These are phyloP conservation scores for Strigamia crassipes DNA, from an alignment of 2,888 invertebrate genomes.

Conservation along the genomic window DNA sequence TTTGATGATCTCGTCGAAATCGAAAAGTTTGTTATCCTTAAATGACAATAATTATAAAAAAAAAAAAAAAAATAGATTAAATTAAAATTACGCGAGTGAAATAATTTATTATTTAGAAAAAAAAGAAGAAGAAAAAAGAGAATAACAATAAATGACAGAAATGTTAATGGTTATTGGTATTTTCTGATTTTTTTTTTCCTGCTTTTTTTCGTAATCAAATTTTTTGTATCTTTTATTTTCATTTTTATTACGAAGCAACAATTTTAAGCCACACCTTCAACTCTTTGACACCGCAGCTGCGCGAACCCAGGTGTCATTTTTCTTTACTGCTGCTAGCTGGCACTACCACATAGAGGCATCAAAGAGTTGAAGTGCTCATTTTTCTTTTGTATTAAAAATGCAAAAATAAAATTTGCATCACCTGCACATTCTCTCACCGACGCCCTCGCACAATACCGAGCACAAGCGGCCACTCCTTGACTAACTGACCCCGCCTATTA, in stretches of 20 bases:
- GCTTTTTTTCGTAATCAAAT: neutral
- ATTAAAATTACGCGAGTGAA: neutral
- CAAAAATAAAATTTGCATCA: conserved; percentile 38
- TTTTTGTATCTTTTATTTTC: neutral
- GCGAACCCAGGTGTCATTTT: conserved; percentile 29
- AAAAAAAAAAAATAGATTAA: neutral
- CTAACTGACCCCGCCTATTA: neutral
- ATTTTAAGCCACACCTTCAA: conserved; percentile 24
- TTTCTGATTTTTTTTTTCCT: neutral
- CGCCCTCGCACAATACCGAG: conserved; percentile 23
- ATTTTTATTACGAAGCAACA: conserved; percentile 11
- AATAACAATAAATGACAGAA: neutral
- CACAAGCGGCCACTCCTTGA: conserved; percentile 19
- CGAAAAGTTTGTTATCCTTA: conserved; percentile 12
- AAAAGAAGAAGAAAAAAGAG: neutral
- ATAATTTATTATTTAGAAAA: neutral
- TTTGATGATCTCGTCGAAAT: conserved; percentile 25
- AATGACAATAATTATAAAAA: neutral
- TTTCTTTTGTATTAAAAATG: conserved; percentile 32
- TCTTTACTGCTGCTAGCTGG: conserved; percentile 33
- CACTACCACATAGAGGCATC: conserved; percentile 21
- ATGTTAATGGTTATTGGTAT: no score
- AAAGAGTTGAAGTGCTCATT: conserved; percentile 38
- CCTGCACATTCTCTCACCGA: conserved; percentile 33
- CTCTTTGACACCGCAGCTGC: conserved; percentile 42